Evolutionary conservation across 2,113 vertebrate genomes (phyloP).

Genomic region (Ceratotherium simum): DNA sequence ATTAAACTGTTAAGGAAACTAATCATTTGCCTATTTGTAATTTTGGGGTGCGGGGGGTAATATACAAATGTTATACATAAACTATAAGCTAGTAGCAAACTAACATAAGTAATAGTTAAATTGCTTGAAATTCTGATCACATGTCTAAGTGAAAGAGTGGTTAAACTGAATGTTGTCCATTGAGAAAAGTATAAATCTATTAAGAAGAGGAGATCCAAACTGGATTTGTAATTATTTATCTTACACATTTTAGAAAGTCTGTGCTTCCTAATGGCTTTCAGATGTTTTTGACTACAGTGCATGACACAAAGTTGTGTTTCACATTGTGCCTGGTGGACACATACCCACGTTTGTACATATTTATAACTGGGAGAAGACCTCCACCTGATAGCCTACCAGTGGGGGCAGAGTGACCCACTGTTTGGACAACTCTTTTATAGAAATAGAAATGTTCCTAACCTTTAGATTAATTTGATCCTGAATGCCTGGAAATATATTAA

Average conservation of each 20-base stretch:
- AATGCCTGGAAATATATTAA: background rate
- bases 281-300: background rate
- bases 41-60: too few species aligned
- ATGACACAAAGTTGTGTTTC: background rate
- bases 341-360: rapidly evolving
- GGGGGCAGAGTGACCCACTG: too few species aligned
- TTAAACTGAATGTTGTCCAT: background rate
- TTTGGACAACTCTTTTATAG: background rate
- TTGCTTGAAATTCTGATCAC: background rate
- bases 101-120: background rate
- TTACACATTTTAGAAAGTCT: background rate
- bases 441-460: background rate
- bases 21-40: background rate
- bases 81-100: background rate
- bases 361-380: background rate
- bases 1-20: background rate
- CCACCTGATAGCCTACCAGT: rapidly evolving
- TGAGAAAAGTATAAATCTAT: background rate
- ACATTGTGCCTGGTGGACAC: too few species aligned
- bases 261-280: background rate
- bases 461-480: background rate
- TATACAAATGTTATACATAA: background rate
- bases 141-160: background rate
- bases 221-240: background rate
- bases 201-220: background rate